Base-by-base conservation (phyloP, 37 sponge, comb jelly and placozoan species). In the Aplysina aerophoba region DNA sequence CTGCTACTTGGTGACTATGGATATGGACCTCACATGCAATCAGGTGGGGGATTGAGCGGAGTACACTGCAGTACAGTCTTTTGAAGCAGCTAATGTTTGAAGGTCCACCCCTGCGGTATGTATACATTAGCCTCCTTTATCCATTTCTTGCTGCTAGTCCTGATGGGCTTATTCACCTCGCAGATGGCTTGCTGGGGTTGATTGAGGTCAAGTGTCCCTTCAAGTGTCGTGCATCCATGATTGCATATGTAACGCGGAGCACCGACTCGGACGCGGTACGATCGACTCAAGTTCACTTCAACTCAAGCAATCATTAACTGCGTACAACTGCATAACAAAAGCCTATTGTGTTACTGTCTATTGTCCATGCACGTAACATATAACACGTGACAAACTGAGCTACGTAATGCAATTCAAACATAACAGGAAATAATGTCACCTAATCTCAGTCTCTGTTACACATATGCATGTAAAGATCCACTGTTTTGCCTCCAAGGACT, bases 1-100 rank as follows among this genome's bases (percentile, higher is more conserved):
- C 19, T 61, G 17, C 36, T 82, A 40, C 30, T 82, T 19, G 82
- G 64, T 33, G 82, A 82, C 39, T 82, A 82, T 82, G 82, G 82
- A 31, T 30, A 17, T 82, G 24, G 30, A 79, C 69, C 69, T 67
- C 69, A 67, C 69, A 67, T 67, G 69, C 69, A 14, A 67, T 67
- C 19, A 15, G 69, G 27, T 67, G 69, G 69, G 69, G 69, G 69
- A 67, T 67, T 67, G 27, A 15, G 19, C 19, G n/a, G 69, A 67
- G n/a, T 21, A 67, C 27, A 22, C 69, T 67, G 69, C 69, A 22
- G 27, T 67, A 14, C 13, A 67, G 27, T n/a, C 27, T 67, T 67
- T 67, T 67, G 69, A 67, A 67, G 69, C 69, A 67, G 69, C 28
- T n/a, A 67, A 67, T 14, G 74, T 31, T 19, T 73, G 37, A 13